Evolutionary conservation across 1,140 invertebrate species (phyloP), one percentile per base, ranked within the genome.

Genomic region (Drosophila kohkoa): DNA sequence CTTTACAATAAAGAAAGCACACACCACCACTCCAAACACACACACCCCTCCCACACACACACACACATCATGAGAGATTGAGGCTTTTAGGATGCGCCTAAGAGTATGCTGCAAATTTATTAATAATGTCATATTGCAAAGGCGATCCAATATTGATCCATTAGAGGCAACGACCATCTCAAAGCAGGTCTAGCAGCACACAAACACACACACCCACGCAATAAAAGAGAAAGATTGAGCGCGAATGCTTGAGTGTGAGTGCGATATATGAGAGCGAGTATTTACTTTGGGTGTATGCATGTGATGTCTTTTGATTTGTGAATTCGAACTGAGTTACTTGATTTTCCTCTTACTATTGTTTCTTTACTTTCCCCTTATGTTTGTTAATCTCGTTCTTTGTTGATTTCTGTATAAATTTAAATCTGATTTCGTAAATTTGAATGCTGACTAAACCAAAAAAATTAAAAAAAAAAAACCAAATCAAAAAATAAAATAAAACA

Each of bases 81-180:
- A 57, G 76, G 59, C 64, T 77, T 60, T 70, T 66, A 55, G 72
- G 62, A 52, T 68, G 76, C 69, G 81, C 73, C 86, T 83, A 83
- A 77, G 76, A 88, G 88, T 85, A 80, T 79, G 79, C 88, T 75
- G 82, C 82, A 77, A 90, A 55, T 69, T 83, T 91, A 91, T 91
- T 91, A 91, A 91, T 91, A 90, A 90, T 82, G 89, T 91, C 85
- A 86, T 82, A 86, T 82, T 88, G 79, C 86, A 87, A 82, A 79
- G 79, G 60, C 80, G 75, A 88, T 90, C 75, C 77, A 86, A 90
- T 88, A 91, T 79, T 90, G 80, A 88, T 78, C 77, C 72, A 45
- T 70, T 81, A 73, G 30, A 38, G 35, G 35, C 35, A 38, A 38
- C 35, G 35, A 38, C 35, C 43, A 20, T 16, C 46, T 20, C 63